Evolutionary conservation across 2,113 vertebrate species (phyloP), one percentile per base, ranked within the genome.

Genomic region (Phylloscopus whistleri): DNA sequence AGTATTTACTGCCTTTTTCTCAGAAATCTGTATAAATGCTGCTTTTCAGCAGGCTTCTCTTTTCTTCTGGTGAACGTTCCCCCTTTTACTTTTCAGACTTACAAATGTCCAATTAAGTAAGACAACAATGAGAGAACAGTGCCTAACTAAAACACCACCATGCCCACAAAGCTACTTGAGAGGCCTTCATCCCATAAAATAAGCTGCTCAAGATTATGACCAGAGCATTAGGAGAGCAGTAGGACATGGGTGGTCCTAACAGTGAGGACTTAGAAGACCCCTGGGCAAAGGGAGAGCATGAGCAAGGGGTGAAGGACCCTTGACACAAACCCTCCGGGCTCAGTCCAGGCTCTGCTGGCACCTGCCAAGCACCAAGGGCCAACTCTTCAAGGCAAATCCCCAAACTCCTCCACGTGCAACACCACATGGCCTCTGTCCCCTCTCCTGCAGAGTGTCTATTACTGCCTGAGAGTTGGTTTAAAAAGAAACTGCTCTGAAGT

Each of bases 1-100:
- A 94, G 73, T 89, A 95, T 94, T 97, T 94, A 95, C 86, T 93
- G 80, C 88, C 83, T 64, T 52, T 87, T 93, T 75, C 79, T 94
- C 58, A 7, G 80, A 95, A 90, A 84, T 59, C 83, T 86, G 68
- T 77, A 59, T 55, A 69, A 88, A 76, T n/a, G 55, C 72, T 83
- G 55, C 75, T 87, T 82, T 95, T 90, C 55, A 63, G 72, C 56
- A 84, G 33, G 59, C 35, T 90, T 23, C 24, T 64, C 52, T 78
- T 55, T 49, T 73, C 74, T 94, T 48, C 68, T 87, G 56, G 16
- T 63, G 67, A 95, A 72, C 5, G 6, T 49, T 64, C 73, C 64
- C 58, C 51, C 58, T 92, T 69, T 69, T 28, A 67, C 35, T 86
- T 79, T 68, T 52, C 77, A 84, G 75, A 48, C 48, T 64, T 76